Conservation (phyloP, 2,888 invertebrate genomes). For the Invenusta paracnida region DNA sequence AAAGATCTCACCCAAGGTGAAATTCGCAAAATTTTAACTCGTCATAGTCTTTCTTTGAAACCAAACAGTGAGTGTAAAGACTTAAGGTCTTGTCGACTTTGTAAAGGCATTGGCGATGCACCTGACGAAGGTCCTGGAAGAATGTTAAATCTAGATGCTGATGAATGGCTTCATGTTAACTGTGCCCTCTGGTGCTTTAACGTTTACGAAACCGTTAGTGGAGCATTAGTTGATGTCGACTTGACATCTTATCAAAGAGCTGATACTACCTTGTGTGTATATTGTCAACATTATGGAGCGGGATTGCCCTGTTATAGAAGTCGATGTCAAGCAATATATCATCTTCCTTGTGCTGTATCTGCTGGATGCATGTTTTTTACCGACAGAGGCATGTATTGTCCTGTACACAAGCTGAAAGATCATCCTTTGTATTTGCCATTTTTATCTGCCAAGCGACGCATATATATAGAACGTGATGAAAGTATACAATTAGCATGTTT, state of each 20-base stretch:
- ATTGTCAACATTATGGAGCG: slow-evolving; percentile 83
- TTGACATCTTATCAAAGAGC: slow-evolving; percentile 70
- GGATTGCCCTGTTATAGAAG: slow-evolving; percentile 90
- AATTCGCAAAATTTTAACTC: not conserved
- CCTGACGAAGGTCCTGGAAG: slow-evolving; percentile 84
- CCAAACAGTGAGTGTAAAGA: slow-evolving; percentile 51
- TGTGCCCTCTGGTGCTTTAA: slow-evolving; percentile 97
- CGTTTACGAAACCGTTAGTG: slow-evolving; percentile 91
- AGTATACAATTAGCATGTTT: slow-evolving; percentile 73
- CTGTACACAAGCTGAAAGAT: slow-evolving; percentile 67
- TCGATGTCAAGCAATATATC: slow-evolving; percentile 83
- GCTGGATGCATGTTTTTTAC: slow-evolving; percentile 90
- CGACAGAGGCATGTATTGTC: slow-evolving; percentile 86
- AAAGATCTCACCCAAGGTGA: not conserved
- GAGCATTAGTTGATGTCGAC: slow-evolving; percentile 89
- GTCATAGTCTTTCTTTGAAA: slow-evolving; percentile 13
- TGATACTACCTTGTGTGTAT: slow-evolving; percentile 68
- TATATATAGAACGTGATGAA: slow-evolving; percentile 93
- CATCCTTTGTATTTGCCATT: slow-evolving; percentile 73
- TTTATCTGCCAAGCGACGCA: slow-evolving; percentile 80
- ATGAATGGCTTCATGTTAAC: slow-evolving; percentile 96
- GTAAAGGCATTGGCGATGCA: slow-evolving; percentile 69
- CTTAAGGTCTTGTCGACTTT: not conserved
- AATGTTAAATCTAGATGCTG: slow-evolving; percentile 86
- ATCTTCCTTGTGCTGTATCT: slow-evolving; percentile 87